Evolutionary conservation across 2,888 invertebrate genomes (phyloP).

Genomic region (Vannuccia rotundouncinata): DNA sequence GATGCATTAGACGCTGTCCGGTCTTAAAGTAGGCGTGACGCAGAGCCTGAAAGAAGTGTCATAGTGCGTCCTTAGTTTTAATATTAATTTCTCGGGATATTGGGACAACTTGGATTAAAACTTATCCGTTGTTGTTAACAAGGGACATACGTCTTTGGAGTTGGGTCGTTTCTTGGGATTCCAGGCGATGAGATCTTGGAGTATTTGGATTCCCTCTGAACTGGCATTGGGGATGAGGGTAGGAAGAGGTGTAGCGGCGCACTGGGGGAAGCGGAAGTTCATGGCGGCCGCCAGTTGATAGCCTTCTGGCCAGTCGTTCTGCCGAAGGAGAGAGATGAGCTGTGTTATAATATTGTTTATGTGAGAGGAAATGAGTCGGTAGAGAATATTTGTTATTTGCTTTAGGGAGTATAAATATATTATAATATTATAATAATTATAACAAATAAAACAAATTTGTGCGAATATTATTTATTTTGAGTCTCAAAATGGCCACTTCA

Average conservation of each 20-base stretch:
- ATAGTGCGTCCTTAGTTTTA: too few species aligned
- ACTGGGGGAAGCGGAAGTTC: conserved; percentile 90
- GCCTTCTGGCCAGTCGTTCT: conserved; percentile 90
- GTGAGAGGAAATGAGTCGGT: too few species aligned
- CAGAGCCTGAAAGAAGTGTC: neutral
- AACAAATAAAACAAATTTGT: too few species aligned
- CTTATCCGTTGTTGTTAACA: neutral
- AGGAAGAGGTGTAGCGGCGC: conserved; percentile 71
- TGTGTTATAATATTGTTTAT: too few species aligned
- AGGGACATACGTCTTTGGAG: conserved; percentile 60
- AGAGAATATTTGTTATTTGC: too few species aligned
- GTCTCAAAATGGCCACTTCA: too few species aligned
- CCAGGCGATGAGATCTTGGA: conserved; percentile 80
- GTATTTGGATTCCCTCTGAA: conserved; percentile 70
- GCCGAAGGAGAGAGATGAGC: too few species aligned
- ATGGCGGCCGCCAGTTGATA: conserved; percentile 81
- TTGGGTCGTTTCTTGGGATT: conserved; percentile 85
- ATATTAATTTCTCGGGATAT: too few species aligned
- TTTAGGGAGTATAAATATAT: too few species aligned
- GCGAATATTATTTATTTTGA: too few species aligned
- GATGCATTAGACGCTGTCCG: conserved; percentile 27
- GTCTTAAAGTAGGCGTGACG: conserved; percentile 30
- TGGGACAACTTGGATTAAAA: too few species aligned
- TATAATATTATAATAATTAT: too few species aligned
- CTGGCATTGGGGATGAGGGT: conserved; percentile 76